A percentile compares a stretch with the other conserved stretches of the same genome.
Conservation (phyloP, 2,113 vertebrate genomes). For the Diadophis punctatus region DNA sequence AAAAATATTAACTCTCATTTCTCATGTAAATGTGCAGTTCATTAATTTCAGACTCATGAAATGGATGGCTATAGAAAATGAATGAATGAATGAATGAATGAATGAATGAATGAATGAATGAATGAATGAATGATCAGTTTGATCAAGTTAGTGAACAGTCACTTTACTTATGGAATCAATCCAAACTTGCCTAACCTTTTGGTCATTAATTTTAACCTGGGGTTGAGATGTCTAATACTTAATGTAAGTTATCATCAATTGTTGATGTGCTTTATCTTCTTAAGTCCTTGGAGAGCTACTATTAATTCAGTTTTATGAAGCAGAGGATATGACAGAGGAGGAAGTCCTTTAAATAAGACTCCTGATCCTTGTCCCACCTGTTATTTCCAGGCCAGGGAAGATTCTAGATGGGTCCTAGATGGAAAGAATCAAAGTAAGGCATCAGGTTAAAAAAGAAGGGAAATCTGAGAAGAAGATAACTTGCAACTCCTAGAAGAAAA, state of each 20-base stretch:
- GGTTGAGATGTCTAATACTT: not conserved
- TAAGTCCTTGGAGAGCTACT: not conserved
- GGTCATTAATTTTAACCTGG: not conserved
- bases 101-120: too few relatives aligned
- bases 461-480: conserved; percentile 4
- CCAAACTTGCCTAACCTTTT: not conserved
- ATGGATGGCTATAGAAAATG: not conserved
- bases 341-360: not conserved
- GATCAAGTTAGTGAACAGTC: not conserved
- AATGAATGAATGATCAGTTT: not conserved
- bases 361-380: not conserved
- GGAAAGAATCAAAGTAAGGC: not conserved
- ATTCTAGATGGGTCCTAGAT: conserved; percentile 13
- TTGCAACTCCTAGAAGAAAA: not conserved
- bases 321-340: conserved; percentile 2
- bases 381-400: conserved; percentile 18
- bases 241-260: rapidly evolving
- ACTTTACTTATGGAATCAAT: not conserved
- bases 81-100: too few relatives aligned
- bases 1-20: not conserved
- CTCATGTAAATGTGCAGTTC: not conserved
- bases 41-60: not conserved
- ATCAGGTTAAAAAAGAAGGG: not conserved
- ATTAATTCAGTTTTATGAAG: not conserved
- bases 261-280: not conserved